Percentiles rank a stretch among this genome's conserved stretches.
Evolutionary conservation across 2,888 invertebrate species (phyloP).

Genomic region (Cremastinae sp.): DNA sequence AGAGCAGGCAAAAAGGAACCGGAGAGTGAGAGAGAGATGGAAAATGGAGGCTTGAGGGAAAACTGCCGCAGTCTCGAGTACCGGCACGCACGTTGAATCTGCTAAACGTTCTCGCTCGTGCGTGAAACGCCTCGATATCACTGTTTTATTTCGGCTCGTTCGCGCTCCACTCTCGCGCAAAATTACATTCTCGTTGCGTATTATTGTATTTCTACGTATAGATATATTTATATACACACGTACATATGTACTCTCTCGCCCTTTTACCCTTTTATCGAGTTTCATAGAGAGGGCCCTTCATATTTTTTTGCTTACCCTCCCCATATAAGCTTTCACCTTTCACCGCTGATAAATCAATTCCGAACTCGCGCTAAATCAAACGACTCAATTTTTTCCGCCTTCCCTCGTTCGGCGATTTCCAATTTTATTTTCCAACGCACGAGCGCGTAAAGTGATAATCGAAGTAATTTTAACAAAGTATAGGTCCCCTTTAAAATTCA

Average conservation of each 20-base stretch:
- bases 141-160: constrained; percentile 79
- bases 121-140: constrained; percentile 80
- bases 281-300: constrained; percentile 52
- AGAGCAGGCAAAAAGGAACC: constrained; percentile 62
- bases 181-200: constrained; percentile 66
- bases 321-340: constrained; percentile 27
- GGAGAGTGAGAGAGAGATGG: constrained; percentile 66
- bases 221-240: constrained; percentile 26
- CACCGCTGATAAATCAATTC: constrained; percentile 52
- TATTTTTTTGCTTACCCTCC: constrained; percentile 44
- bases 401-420: not conserved
- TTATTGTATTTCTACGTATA: not conserved
- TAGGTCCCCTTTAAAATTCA: too few relatives aligned
- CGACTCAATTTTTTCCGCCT: constrained; percentile 3
- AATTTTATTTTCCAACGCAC: constrained; percentile 13
- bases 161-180: constrained; percentile 65
- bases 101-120: constrained; percentile 80
- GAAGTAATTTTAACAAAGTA: not conserved
- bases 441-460: not conserved
- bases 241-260: constrained; percentile 56
- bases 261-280: constrained; percentile 64
- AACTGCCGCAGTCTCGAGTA: constrained; percentile 69
- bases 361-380: constrained; percentile 38
- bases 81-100: constrained; percentile 80
- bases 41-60: constrained; percentile 67